phyloP scores from a whole-genome alignment of 1,140 invertebrate genomes.

The Ostrea edulis region DNA sequence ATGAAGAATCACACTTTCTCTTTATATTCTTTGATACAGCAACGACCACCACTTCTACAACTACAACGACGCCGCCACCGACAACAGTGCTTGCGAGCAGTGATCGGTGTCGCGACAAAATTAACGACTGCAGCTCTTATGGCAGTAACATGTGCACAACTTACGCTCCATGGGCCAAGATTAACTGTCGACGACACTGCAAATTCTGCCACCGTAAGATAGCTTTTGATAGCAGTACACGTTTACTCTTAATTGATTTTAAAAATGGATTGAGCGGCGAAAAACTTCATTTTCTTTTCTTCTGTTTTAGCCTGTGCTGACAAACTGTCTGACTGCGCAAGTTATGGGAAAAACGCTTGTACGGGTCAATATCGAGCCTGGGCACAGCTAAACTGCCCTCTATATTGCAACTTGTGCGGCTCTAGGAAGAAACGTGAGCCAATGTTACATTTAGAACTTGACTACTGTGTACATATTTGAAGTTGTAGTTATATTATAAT shows the following conservation, averaged over 20 bases:
- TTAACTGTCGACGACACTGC: slow-evolving; percentile 46
- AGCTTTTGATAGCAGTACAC: not conserved
- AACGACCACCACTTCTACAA: not conserved
- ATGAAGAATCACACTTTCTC: too few relatives aligned
- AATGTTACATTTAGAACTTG: too few relatives aligned
- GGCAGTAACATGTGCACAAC: slow-evolving; percentile 41
- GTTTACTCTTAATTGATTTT: not conserved
- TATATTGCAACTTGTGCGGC: slow-evolving; percentile 47
- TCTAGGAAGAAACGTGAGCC: slow-evolving; percentile 7
- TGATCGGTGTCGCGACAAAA: slow-evolving; percentile 44
- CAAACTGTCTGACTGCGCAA: slow-evolving; percentile 33
- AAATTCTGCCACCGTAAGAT: slow-evolving; percentile 42
- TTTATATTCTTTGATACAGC: not conserved
- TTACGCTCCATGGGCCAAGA: slow-evolving; percentile 47
- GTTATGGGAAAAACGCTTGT: slow-evolving; percentile 42
- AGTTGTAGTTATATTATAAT: too few relatives aligned
- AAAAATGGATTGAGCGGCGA: not conserved
- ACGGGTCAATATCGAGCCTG: slow-evolving; percentile 27
- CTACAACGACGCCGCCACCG: not conserved
- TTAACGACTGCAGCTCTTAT: slow-evolving; percentile 47
- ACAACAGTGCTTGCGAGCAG: slow-evolving; percentile 25
- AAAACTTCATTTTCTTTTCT: not conserved
- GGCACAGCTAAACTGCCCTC: slow-evolving; percentile 44
- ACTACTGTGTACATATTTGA: too few relatives aligned
- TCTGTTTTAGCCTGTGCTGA: slow-evolving; percentile 29